Conservation (phyloP, 2,113 vertebrate species). For the Cacatua alba region DNA sequence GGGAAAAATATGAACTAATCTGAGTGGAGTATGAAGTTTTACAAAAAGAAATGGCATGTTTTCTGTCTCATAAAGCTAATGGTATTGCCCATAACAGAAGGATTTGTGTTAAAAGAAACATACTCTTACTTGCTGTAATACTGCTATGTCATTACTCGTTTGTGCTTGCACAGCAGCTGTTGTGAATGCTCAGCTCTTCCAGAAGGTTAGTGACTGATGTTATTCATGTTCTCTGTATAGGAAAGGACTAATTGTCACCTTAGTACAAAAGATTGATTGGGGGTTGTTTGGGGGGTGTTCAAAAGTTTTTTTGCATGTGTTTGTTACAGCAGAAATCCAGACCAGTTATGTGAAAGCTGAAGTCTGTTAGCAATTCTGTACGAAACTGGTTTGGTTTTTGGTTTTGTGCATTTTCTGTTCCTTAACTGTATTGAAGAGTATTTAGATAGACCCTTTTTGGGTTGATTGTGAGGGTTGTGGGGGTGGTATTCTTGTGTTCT, state of each 20-base stretch:
- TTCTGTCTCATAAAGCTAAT: neutral
- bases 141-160: neutral
- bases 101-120: neutral
- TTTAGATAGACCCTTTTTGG: neutral
- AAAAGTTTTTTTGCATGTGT: neutral
- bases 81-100: neutral
- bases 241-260: neutral
- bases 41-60: neutral
- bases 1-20: neutral
- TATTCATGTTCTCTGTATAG: neutral
- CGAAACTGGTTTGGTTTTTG: neutral
- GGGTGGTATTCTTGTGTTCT: neutral
- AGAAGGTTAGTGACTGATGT: neutral
- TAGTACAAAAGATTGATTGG: neutral
- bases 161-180: neutral
- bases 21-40: neutral
- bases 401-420: neutral
- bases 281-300: neutral
- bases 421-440: neutral
- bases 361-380: neutral
- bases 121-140: neutral
- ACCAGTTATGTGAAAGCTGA: neutral
- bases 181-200: neutral
- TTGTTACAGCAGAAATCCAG: neutral
- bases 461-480: fast-evolving